Conservation (phyloP, 2,888 invertebrate species). For the Polydrusus cervinus region DNA sequence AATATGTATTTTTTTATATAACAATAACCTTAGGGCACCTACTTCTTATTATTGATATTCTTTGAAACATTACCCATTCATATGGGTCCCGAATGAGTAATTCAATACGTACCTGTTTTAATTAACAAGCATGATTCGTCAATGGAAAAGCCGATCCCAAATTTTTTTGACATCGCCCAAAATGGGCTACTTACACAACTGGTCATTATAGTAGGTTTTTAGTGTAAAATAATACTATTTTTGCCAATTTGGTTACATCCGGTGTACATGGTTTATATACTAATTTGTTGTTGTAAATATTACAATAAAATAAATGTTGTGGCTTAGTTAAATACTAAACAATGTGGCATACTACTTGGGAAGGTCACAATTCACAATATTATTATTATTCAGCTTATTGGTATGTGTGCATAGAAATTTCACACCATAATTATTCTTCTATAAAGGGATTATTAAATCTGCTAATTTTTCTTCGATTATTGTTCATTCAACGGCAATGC, state of each 20-base stretch:
- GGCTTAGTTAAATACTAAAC: constrained; percentile 39
- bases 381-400: constrained; percentile 39
- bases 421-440: constrained; percentile 23
- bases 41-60: not conserved
- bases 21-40: not conserved
- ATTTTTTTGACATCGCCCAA: constrained; percentile 4
- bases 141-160: constrained; percentile 19
- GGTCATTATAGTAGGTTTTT: constrained; percentile 1
- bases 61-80: constrained; percentile 6
- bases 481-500: not conserved
- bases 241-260: constrained; percentile 12
- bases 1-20: not conserved
- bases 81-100: not conserved
- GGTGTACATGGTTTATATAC: constrained; percentile 12
- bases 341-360: constrained; percentile 42
- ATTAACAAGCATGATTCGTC: constrained; percentile 12
- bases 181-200: constrained; percentile 1
- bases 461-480: not conserved
- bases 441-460: not conserved
- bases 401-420: constrained; percentile 35
- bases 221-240: constrained; percentile 21
- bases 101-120: not conserved
- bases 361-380: constrained; percentile 37
- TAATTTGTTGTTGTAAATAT: constrained; percentile 34
- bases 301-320: constrained; percentile 35